Conservation (phyloP, 2,888 invertebrate species). For the Sympetrum striolatum region DNA sequence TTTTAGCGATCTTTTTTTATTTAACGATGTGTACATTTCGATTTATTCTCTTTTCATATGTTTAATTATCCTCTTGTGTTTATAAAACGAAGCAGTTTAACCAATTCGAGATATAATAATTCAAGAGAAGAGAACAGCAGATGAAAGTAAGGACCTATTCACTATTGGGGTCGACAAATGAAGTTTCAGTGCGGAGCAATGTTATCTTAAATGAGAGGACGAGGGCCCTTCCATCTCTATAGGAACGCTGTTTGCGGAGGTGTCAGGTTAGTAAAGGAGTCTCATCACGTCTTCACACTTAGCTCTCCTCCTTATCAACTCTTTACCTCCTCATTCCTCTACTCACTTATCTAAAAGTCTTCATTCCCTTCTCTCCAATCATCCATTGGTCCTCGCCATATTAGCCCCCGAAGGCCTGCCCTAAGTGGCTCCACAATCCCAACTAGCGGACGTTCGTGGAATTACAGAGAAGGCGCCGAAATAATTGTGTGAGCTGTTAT, state of each 20-base stretch:
- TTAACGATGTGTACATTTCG: too few species aligned
- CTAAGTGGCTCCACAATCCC: constrained; percentile 42
- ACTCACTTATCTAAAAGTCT: background rate
- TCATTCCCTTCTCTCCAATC: constrained; percentile 17
- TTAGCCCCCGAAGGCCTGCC: constrained; percentile 16
- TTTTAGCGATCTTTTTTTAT: too few species aligned
- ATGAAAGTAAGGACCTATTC: too few species aligned
- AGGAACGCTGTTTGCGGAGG: constrained; percentile 23
- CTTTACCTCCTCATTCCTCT: background rate
- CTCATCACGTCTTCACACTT: constrained; percentile 23
- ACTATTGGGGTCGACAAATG: background rate
- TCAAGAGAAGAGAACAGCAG: too few species aligned
- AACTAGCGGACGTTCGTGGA: constrained; percentile 31
- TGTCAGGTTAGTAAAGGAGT: constrained; percentile 7
- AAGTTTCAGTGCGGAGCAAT: background rate
- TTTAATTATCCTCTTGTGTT: too few species aligned
- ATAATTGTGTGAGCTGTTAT: constrained; percentile 37
- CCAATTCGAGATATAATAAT: too few species aligned
- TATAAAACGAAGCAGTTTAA: too few species aligned
- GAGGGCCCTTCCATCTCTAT: background rate
- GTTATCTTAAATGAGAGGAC: background rate
- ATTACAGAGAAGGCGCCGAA: constrained; percentile 37
- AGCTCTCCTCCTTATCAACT: background rate
- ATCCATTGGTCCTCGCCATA: constrained; percentile 39
- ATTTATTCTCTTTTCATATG: too few species aligned